Evolutionary conservation across 2,797 vertebrate genomes (phyloP).

Genomic region (Mormyrops boulengeri): DNA sequence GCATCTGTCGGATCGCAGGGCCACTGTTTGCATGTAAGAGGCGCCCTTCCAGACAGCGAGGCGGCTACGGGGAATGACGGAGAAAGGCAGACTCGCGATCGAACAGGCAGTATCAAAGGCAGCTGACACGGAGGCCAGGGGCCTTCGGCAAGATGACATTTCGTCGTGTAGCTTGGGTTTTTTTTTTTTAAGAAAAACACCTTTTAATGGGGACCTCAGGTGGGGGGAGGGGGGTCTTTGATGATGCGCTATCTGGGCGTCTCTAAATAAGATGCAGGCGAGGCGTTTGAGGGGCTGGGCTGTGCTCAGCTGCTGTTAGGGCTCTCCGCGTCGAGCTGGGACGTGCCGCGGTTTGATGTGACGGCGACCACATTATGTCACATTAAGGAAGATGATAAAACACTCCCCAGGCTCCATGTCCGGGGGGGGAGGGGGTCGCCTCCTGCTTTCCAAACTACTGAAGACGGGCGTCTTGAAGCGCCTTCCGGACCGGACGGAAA

Average conservation of each 20-base stretch:
- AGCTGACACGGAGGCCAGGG: constrained; percentile 18
- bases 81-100: not conserved
- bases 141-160: constrained; percentile 15
- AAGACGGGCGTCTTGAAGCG: constrained; percentile 30
- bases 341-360: constrained; percentile 60
- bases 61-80: constrained; percentile 11
- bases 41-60: not conserved
- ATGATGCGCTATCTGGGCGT: constrained; percentile 45
- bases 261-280: constrained; percentile 49
- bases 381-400: constrained; percentile 56
- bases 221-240: constrained; percentile 43
- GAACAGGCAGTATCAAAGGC: not conserved
- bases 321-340: constrained; percentile 54
- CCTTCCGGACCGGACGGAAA: constrained; percentile 22
- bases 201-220: constrained; percentile 53
- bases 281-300: constrained; percentile 39
- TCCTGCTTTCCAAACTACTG: constrained; percentile 24
- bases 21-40: not conserved
- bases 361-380: constrained; percentile 56
- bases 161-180: constrained; percentile 25
- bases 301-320: constrained; percentile 60
- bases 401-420: constrained; percentile 26
- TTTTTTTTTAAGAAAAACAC: constrained; percentile 57
- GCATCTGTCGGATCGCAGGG: not conserved
- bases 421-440: constrained; percentile 27